These are phyloP conservation scores for Epizoanthus rinbou DNA, from an alignment of 92 coral and sea anemone species.

Conservation along the genomic window DNA sequence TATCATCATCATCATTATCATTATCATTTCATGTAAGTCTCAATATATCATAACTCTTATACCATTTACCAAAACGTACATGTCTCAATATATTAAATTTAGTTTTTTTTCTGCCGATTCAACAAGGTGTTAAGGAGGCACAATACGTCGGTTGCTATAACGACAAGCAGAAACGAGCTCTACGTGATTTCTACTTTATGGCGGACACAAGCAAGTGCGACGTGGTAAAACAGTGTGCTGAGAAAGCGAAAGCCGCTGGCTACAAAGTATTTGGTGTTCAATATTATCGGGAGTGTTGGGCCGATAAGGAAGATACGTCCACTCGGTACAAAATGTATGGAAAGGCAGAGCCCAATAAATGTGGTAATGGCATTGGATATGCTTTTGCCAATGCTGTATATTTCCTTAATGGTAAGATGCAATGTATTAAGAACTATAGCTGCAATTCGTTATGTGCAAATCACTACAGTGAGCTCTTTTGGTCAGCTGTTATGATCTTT, in stretches of 20 bases:
- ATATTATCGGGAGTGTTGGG: conserved; percentile 26
- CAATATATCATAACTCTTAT: no score
- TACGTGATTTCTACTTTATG: not conserved
- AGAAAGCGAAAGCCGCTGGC: conserved; percentile 25
- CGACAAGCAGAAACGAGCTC: not conserved
- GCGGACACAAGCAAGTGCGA: conserved; percentile 18
- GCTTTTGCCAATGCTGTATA: conserved; percentile 16
- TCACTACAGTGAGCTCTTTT: no score
- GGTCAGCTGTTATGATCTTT: no score
- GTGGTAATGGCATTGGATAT: not conserved
- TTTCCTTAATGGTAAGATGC: conserved; percentile 13
- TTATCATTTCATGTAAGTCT: no score
- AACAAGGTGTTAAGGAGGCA: not conserved
- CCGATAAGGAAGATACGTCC: not conserved
- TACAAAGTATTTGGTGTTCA: conserved; percentile 29
- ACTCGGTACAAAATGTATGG: conserved; percentile 2
- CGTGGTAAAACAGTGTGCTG: conserved; percentile 22
- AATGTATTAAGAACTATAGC: no score
- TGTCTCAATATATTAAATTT: no score
- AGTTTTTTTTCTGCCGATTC: not conserved
- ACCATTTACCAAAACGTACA: no score
- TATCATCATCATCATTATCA: no score
- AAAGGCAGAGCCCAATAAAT: not conserved
- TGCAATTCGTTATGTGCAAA: no score
- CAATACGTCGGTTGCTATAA: conserved; percentile 12